Evolutionary conservation across 2,113 vertebrate species (phyloP), one percentile per base, ranked within the genome.

Genomic region (Crotalus helleri): DNA sequence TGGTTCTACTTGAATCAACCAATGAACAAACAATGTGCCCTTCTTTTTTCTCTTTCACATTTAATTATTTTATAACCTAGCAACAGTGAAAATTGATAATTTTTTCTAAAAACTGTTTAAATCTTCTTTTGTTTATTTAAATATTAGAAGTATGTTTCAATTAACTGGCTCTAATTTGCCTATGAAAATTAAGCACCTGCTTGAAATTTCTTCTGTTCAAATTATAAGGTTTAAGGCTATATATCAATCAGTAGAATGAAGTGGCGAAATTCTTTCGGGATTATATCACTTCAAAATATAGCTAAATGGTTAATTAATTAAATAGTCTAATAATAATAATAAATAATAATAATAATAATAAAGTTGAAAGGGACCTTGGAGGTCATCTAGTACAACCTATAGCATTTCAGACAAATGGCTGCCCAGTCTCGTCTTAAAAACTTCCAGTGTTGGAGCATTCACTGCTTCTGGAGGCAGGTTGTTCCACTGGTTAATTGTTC

Each of bases 21-120:
- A 93, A 92, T 0, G 2, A 64, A 55, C 44, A 93, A 61, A 61
- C 90, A 53, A 54, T 92, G 1, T 94, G 39, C 39, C 39, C 39
- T 39, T 39, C 39, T 39, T 39, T 95, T 85, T n/a, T 90, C 69
- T 74, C 55, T 55, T 92, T 88, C 59, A 46, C 57, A 11, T 39
- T 64, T 93, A 53, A 93, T 90, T 81, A 46, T 57, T 89, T 81
- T 74, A 53, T 81, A 61, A 86, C 88, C 61, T 93, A 93, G 74
- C 74, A 90, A 90, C 55, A 61, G 88, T 64, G 74, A 59, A 85
- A 59, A 33, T 61, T 61, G 55, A 57, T 53, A 61, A n/a, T 15
- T 21, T 29, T 57, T 23, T 58, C 57, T 74, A 29, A 55, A 92
- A 90, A 23, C 10, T 86, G 55, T 53, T 90, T 90, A 90, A 11